A percentile compares a stretch with the other conserved stretches of the same genome.
Evolutionary conservation across 2,888 invertebrate genomes (phyloP).

Genomic region (Drosophila cognata): DNA sequence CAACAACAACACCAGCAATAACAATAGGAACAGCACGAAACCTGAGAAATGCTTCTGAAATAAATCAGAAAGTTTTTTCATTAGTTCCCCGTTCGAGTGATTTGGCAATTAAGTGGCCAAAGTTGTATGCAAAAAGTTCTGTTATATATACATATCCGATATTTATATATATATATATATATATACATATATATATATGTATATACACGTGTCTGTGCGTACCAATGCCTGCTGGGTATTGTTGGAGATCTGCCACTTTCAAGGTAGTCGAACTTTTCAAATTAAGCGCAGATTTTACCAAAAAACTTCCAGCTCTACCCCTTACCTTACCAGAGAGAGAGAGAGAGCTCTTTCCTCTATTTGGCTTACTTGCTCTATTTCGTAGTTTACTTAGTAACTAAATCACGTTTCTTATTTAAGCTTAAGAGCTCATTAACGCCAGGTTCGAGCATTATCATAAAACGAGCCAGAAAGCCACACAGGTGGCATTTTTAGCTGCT

Average conservation of each 20-base stretch:
- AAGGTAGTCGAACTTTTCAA: conserved; percentile 73
- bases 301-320: conserved; percentile 37
- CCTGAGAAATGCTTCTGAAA: conserved; percentile 25
- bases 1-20: conserved; percentile 5
- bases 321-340: not conserved
- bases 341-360: not conserved
- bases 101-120: conserved; percentile 70
- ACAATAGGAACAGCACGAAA: conserved; percentile 4
- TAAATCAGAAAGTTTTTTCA: conserved; percentile 77
- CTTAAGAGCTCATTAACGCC: conserved; percentile 82
- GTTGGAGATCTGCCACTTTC: conserved; percentile 43
- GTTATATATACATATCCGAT: not conserved
- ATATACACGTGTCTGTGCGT: conserved; percentile 14
- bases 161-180: not conserved
- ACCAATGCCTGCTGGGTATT: conserved; percentile 61
- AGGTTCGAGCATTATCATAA: conserved; percentile 79
- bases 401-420: conserved; percentile 83
- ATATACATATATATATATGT: not conserved
- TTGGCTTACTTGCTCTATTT: conserved; percentile 51
- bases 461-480: conserved; percentile 57
- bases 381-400: conserved; percentile 79
- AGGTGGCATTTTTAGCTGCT: conserved; percentile 44
- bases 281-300: conserved; percentile 75
- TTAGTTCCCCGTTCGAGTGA: conserved; percentile 65
- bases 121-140: conserved; percentile 76